These are phyloP conservation scores for Halichoeres trimaculatus DNA, from an alignment of 2,113 vertebrate genomes.

Conservation along the genomic window DNA sequence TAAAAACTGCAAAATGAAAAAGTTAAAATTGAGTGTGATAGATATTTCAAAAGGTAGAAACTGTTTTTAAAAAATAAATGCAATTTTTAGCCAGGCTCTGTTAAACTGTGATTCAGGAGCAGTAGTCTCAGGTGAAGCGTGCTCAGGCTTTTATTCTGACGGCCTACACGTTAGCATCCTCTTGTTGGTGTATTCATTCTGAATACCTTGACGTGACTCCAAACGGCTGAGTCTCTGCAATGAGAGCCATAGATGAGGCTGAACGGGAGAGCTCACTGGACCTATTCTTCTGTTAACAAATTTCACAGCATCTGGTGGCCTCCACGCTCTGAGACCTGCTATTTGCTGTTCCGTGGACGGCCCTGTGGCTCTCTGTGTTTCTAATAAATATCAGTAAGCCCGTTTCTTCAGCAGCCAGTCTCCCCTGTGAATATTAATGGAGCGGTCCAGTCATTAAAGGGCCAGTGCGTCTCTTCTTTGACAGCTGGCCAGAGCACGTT, in stretches of 20 bases:
- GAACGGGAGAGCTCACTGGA: neutral
- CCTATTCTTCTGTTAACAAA: too few species aligned
- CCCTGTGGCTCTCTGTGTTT: neutral
- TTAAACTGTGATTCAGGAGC: too few species aligned
- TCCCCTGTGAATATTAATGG: constrained; percentile 57
- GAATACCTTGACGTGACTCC: neutral
- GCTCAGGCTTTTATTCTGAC: constrained; percentile 51
- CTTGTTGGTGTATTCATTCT: neutral
- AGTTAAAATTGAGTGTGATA: too few species aligned
- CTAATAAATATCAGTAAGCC: too few species aligned
- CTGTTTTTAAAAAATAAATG: too few species aligned
- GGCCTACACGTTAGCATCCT: fast-evolving
- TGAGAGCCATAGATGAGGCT: neutral
- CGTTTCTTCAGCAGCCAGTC: neutral
- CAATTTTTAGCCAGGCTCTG: too few species aligned
- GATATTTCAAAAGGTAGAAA: too few species aligned
- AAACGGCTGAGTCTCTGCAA: constrained; percentile 43
- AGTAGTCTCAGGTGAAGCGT: too few species aligned
- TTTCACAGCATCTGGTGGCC: neutral
- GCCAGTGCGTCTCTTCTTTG: constrained; percentile 35
- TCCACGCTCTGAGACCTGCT: fast-evolving
- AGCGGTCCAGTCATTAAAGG: constrained; percentile 70
- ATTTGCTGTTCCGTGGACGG: fast-evolving
- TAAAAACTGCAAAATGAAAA: too few species aligned
- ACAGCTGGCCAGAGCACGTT: constrained; percentile 12